A percentile compares a stretch with the other conserved stretches of the same genome.
Conservation (phyloP, 2,113 vertebrate species). For the Platichthys flesus region DNA sequence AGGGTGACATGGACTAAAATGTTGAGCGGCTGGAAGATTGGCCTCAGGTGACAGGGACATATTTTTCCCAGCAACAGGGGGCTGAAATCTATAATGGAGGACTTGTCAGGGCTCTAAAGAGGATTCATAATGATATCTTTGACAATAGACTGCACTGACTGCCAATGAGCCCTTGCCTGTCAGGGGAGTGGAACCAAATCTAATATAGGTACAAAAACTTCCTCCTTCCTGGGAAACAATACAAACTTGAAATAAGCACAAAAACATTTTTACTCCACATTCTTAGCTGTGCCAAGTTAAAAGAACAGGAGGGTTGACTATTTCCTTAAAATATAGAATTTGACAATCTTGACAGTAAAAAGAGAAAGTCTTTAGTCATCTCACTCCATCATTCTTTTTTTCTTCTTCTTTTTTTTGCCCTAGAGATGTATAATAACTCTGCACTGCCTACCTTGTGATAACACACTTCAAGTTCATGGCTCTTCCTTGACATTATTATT, state of each 20-base stretch:
- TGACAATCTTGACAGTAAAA: constrained; percentile 5
- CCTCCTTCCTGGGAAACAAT: constrained; percentile 17
- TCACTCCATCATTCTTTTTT: background rate
- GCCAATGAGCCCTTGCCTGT: constrained; percentile 65
- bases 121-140: constrained; percentile 72
- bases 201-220: constrained; percentile 18
- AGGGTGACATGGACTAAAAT: constrained; percentile 55
- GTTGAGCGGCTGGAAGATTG: constrained; percentile 57
- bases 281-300: background rate
- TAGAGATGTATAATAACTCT: constrained; percentile 44
- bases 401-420: constrained; percentile 32
- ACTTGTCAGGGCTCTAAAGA: constrained; percentile 65
- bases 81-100: constrained; percentile 61
- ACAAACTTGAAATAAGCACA: background rate
- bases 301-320: background rate
- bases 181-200: constrained; percentile 48
- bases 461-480: constrained; percentile 50
- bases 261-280: background rate
- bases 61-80: constrained; percentile 48
- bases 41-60: constrained; percentile 75
- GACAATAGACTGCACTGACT: constrained; percentile 71
- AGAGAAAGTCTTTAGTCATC: constrained; percentile 7
- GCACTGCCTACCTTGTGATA: constrained; percentile 48
- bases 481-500: constrained; percentile 69
- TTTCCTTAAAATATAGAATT: background rate